These are phyloP conservation scores for Muscidifurax raptorellus DNA, from an alignment of 1,140 invertebrate genomes.

Conservation along the genomic window DNA sequence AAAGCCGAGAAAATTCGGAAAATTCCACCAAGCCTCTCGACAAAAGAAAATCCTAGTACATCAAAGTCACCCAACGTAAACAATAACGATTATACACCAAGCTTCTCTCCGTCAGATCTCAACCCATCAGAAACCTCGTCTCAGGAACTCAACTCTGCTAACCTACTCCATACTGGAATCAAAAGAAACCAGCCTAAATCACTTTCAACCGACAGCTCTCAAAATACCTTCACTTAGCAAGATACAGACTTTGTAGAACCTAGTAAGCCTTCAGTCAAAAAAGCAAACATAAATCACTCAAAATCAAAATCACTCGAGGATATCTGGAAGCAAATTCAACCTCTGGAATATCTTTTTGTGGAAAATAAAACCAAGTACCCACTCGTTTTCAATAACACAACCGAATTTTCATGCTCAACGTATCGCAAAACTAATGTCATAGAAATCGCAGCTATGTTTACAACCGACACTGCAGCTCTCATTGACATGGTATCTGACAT, in stretches of 20 bases:
- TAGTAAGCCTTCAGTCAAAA: neutral
- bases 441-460: neutral
- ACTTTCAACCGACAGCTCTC: neutral
- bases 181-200: neutral
- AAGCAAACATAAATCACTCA: neutral
- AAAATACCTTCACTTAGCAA: neutral
- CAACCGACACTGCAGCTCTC: neutral
- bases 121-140: no score
- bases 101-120: no score
- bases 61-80: no score
- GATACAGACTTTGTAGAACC: neutral
- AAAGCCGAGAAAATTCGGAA: no score
- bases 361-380: neutral
- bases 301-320: neutral
- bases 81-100: no score
- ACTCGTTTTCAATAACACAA: neutral
- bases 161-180: no score
- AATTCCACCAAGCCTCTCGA: no score
- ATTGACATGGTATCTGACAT: neutral
- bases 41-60: no score
- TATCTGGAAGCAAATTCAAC: neutral
- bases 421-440: neutral
- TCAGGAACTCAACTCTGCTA: no score
- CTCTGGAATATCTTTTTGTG: neutral
- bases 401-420: neutral